These are phyloP conservation scores for Cyanoramphus novaezelandiae DNA, from an alignment of 2,113 vertebrate species.

Conservation along the genomic window DNA sequence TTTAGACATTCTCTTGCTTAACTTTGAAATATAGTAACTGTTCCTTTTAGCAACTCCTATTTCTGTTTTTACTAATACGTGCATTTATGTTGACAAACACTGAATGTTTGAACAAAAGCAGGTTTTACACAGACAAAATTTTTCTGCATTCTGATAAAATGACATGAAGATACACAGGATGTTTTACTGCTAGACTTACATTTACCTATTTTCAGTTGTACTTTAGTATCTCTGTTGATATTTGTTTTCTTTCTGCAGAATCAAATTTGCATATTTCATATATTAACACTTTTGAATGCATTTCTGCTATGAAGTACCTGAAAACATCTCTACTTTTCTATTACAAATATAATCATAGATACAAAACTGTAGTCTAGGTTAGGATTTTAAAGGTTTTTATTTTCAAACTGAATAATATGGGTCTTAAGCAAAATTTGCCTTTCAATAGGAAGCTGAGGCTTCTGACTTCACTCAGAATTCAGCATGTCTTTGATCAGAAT, in stretches of 20 bases:
- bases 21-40: not conserved
- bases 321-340: not conserved
- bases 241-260: not conserved
- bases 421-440: not conserved
- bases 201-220: not conserved
- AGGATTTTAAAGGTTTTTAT: not conserved
- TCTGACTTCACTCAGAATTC: not conserved
- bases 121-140: not conserved
- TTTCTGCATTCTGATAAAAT: not conserved
- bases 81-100: not conserved
- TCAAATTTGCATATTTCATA: not conserved
- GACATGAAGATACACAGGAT: not conserved
- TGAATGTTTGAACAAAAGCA: not conserved
- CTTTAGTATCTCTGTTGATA: not conserved
- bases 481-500: not conserved
- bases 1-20: not conserved
- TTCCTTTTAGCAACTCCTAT: not conserved
- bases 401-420: not conserved
- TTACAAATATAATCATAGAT: not conserved
- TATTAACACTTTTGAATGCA: not conserved
- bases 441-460: not conserved
- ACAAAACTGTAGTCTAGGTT: not conserved
- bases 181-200: not conserved
- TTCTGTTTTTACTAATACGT: not conserved
- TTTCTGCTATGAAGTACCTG: not conserved